Evolutionary conservation across 2,113 vertebrate genomes (phyloP), one percentile per base, ranked within the genome.

Genomic region (Malurus alboscapulatus): DNA sequence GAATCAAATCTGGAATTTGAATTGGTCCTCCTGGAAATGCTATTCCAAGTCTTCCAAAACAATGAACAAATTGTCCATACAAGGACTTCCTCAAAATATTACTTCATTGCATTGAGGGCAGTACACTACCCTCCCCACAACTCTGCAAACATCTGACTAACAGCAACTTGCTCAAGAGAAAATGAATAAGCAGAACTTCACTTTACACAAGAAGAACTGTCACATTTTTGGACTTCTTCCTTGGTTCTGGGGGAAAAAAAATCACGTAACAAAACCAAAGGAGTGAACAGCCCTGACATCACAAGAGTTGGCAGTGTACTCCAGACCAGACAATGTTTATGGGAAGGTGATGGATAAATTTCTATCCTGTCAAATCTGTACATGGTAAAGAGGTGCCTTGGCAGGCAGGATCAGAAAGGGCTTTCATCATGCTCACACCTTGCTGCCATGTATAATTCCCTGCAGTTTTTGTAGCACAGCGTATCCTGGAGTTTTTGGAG

Each of bases 41-140:
- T 32, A 30, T 88, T 71, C 80, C 72, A 80, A 96, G 27, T 21
- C 20, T 88, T 92, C 40, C 19, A 86, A 62, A 95, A 34, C 47
- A 74, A 71, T 58, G 20, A 74, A 71, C 27, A 78, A 87, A 78
- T 32, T 57, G 10, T 30, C 67, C 67, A 34, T 74, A 83, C 36
- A 91, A 80, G 67, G 72, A 91, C 48, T 94, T 96, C 87, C 91
- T 81, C 48, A 85, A 57, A 67, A 91, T 86, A 85, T 90, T 3
- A 88, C 40, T 77, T 90, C 42, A 80, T 10, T 55, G 59, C 36
- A 34, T 8, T 67, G 48, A 91, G 51, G 24, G 32, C 18, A 57
- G 42, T 22, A 62, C 20, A 25, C 11, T 44, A 73, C 21, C 24
- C 32, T 90, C 55, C 36, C 54, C 50, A 76, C 42, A 91, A 14